Evolutionary conservation across 2,113 vertebrate species (phyloP).

Genomic region (Nipponia nippon): DNA sequence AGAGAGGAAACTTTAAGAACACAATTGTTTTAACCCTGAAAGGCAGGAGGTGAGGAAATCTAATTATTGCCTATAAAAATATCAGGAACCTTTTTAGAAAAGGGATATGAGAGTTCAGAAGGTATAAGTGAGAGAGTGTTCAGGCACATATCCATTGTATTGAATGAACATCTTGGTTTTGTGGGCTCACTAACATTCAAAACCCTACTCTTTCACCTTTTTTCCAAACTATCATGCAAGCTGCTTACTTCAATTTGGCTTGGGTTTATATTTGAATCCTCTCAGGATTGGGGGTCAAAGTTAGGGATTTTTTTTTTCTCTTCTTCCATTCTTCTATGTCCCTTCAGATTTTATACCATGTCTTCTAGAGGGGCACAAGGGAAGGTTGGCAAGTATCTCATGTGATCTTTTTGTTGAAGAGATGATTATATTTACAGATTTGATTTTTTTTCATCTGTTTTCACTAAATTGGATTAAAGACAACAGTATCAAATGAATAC

Average conservation of each 20-base stretch:
- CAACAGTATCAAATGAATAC: background rate
- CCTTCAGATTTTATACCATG: background rate
- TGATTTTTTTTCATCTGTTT: background rate
- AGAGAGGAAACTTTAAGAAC: background rate
- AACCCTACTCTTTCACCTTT: background rate
- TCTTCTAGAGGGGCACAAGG: background rate
- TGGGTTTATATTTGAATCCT: background rate
- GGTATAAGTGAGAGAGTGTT: background rate
- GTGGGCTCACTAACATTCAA: background rate
- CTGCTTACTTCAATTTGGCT: background rate
- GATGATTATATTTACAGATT: background rate
- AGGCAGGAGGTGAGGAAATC: background rate
- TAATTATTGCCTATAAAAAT: background rate
- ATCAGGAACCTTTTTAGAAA: background rate
- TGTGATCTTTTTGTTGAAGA: background rate
- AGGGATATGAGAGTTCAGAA: background rate
- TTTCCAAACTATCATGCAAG: background rate
- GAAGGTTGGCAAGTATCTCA: background rate
- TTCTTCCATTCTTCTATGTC: background rate
- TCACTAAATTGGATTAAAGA: background rate
- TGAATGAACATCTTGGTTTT: background rate
- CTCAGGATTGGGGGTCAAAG: background rate
- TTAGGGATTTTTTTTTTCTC: background rate
- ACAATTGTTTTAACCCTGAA: background rate
- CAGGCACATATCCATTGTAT: background rate